phyloP scores from a whole-genome alignment of 2,113 vertebrate species.

The Trichomycterus rosablanca region DNA sequence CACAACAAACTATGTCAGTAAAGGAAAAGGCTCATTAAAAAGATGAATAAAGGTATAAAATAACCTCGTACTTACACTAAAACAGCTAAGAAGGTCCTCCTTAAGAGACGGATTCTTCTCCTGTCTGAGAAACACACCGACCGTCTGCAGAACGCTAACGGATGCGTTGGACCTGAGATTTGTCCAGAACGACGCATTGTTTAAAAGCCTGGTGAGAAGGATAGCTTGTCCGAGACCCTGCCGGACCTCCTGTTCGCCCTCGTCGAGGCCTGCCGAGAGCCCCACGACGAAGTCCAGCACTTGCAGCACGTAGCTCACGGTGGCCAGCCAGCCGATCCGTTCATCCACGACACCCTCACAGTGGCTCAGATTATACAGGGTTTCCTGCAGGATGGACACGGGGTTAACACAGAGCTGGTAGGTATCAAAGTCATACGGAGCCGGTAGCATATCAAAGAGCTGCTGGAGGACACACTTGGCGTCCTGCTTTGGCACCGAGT shows the following conservation, averaged over 20 bases:
- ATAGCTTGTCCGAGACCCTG: constrained; percentile 78
- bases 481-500: constrained; percentile 46
- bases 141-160: constrained; percentile 70
- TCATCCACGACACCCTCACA: constrained; percentile 70
- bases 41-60: not conserved
- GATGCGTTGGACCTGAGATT: constrained; percentile 69
- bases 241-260: constrained; percentile 71
- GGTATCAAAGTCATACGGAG: constrained; percentile 65
- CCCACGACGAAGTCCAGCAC: constrained; percentile 77
- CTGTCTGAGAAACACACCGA: constrained; percentile 71
- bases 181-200: constrained; percentile 80
- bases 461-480: constrained; percentile 75
- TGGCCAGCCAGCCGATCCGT: constrained; percentile 63
- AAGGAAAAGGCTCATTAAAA: not conserved
- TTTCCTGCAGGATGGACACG: constrained; percentile 65
- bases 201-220: constrained; percentile 82
- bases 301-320: constrained; percentile 73
- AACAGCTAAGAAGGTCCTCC: constrained; percentile 81
- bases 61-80: constrained; percentile 71
- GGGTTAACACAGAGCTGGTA: constrained; percentile 76
- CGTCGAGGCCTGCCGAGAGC: constrained; percentile 65
- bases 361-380: constrained; percentile 67
- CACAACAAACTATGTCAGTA: not conserved
- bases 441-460: constrained; percentile 74
- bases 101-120: constrained; percentile 66